These are phyloP conservation scores for Apamea monoglypha DNA, from an alignment of 2,888 invertebrate genomes.

Conservation along the genomic window DNA sequence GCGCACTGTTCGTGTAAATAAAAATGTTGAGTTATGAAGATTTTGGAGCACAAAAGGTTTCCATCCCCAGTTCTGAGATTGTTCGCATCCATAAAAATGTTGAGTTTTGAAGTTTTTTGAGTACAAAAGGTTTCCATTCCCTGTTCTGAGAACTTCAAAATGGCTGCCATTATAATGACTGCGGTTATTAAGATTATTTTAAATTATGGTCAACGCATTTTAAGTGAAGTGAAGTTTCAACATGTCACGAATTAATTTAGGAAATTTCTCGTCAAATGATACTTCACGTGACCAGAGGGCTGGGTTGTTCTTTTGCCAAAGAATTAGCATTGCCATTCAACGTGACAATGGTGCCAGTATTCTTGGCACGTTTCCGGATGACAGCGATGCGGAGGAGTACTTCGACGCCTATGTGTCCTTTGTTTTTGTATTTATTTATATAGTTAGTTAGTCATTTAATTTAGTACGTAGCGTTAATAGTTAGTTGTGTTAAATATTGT, in stretches of 20 bases:
- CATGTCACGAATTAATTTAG: not conserved
- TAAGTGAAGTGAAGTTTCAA: not conserved
- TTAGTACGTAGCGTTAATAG: too few relatives aligned
- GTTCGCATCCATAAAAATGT: too few relatives aligned
- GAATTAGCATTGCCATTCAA: not conserved
- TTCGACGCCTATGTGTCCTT: not conserved
- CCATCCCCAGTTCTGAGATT: not conserved
- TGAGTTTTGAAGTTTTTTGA: too few relatives aligned
- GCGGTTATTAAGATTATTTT: not conserved
- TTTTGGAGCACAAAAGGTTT: not conserved
- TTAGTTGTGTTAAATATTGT: too few relatives aligned
- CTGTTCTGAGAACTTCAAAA: not conserved
- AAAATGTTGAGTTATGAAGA: not conserved
- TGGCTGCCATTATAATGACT: not conserved
- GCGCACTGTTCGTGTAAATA: not conserved
- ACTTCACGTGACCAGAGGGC: not conserved
- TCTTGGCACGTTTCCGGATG: not conserved
- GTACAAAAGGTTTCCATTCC: fast-evolving
- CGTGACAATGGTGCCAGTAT: not conserved
- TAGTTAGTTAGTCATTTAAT: not conserved
- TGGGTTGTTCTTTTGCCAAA: not conserved
- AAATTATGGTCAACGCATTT: not conserved
- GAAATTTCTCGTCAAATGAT: not conserved
- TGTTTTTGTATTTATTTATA: not conserved
- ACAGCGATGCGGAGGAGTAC: not conserved